Evolutionary conservation across 2,888 invertebrate species (phyloP).

Genomic region (Schrankia costaestrigalis): DNA sequence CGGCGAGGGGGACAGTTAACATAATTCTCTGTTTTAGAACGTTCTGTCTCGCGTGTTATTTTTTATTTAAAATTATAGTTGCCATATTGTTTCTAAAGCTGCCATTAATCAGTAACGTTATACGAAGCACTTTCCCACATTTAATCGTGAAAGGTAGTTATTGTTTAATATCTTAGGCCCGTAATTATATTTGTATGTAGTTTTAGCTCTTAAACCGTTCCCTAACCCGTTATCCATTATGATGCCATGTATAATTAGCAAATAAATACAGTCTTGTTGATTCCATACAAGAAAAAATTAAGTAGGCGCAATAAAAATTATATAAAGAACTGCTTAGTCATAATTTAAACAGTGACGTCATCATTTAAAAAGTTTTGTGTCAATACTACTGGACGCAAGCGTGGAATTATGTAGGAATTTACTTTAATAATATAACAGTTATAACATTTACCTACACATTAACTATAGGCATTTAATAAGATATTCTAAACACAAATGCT

Average conservation of each 20-base stretch:
- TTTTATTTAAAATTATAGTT: too few relatives aligned
- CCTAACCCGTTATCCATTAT: conserved; percentile 32
- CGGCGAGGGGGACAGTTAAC: too few relatives aligned
- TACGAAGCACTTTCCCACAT: too few relatives aligned
- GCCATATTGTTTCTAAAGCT: too few relatives aligned
- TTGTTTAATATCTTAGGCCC: too few relatives aligned
- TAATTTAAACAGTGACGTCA: conserved; percentile 22
- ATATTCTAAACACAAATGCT: conserved; percentile 38
- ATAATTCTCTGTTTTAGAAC: too few relatives aligned
- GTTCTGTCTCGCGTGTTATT: too few relatives aligned
- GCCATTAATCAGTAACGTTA: conserved; percentile 5
- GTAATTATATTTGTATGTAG: conserved; percentile 14
- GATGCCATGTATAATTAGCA: conserved; percentile 35
- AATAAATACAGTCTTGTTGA: conserved; percentile 50
- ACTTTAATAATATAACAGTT: conserved; percentile 50
- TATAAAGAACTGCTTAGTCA: conserved; percentile 29
- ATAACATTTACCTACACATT: conserved; percentile 44
- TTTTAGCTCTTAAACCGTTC: conserved; percentile 18
- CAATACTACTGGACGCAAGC: conserved; percentile 62
- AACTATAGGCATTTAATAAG: conserved; percentile 25
- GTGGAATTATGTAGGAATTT: conserved; percentile 46
- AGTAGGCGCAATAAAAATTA: conserved; percentile 22
- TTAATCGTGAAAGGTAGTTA: too few relatives aligned
- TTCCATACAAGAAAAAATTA: conserved; percentile 32
- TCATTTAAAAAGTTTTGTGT: conserved; percentile 24